A percentile compares a stretch with the other conserved stretches of the same genome.
Conservation (phyloP, 1,140 invertebrate species). For the Drosophila tani region DNA sequence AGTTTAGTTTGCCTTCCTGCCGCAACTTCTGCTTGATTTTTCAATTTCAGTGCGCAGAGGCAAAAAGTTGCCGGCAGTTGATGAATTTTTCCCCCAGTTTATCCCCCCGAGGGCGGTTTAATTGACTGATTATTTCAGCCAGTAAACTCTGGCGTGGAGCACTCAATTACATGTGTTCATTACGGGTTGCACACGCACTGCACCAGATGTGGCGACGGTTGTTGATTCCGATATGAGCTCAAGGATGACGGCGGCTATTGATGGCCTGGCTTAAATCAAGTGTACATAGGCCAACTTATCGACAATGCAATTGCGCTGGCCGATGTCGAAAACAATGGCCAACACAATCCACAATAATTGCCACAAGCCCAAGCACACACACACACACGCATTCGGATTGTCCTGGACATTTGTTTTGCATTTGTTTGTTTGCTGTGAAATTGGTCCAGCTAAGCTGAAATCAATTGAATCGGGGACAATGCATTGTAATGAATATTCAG, state of each 20-base stretch:
- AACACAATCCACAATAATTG: conserved; percentile 67
- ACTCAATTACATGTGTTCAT: conserved; percentile 48
- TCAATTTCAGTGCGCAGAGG: conserved; percentile 34
- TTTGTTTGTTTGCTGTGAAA: conserved; percentile 42
- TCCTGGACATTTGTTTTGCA: conserved; percentile 17
- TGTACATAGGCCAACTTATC: conserved; percentile 46
- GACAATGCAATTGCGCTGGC: conserved; percentile 30
- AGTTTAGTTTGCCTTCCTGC: conserved; percentile 35
- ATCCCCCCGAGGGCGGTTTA: conserved; percentile 28
- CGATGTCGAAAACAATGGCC: conserved; percentile 53
- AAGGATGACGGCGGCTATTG: conserved; percentile 7
- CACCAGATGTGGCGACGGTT: conserved; percentile 14
- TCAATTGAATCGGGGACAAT: conserved; percentile 58
- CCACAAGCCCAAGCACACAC: conserved; percentile 41
- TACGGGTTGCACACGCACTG: conserved; percentile 11
- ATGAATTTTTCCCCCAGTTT: conserved; percentile 43
- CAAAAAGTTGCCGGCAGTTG: conserved; percentile 36
- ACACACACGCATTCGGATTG: conserved; percentile 26
- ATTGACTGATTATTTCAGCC: conserved; percentile 66
- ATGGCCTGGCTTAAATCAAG: conserved; percentile 52
- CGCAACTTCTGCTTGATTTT: conserved; percentile 48
- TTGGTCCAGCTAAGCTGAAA: conserved; percentile 47
- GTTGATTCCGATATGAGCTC: conserved; percentile 30
- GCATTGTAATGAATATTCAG: conserved; percentile 47
- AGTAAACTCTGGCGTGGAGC: conserved; percentile 36